Base-by-base conservation (phyloP, 2,888 invertebrate species). In the Tenthredo livida region DNA sequence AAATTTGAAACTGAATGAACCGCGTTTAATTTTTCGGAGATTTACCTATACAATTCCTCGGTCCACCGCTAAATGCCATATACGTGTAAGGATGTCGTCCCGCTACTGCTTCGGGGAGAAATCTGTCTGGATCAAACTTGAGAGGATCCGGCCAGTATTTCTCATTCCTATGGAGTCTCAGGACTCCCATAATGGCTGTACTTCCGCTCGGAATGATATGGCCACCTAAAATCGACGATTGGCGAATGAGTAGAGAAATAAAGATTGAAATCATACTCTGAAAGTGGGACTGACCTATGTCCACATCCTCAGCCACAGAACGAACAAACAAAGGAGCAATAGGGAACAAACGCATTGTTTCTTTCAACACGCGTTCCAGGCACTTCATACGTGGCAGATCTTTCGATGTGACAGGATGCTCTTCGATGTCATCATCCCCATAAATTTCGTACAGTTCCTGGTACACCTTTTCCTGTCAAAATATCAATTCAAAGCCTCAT, bases 341-440 rank as follows among this genome's bases (percentile, higher is more conserved):
- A 0, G 95, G 95, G 88, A 95, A 95, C 7, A 95, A 87, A 58
- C 95, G 92, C 92, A 95, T 93, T 0, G 95, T 94, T 90, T 95
- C 95, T 88, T 95, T 95, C 25, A 95, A 93, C 0, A 95, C 95
- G 87, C 94, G 92, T 88, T 95, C 95, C 84, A 95, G 88, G 88
- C 94, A 95, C 67, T 94, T 94, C 94, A 95, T 94, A 86, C 94
- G 94, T 78, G 92, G 90, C 70, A 95, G 88, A 89, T 95, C 95
- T 47, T 94, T 94, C 86, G 94, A 93, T 15, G 91, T 94, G 0
- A 95, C 92, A 7, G 88, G 86, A 5, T 33, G 70, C 82, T 94
- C 91, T 29, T 91, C 90, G 0, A 94, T 94, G 72, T 93, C 92
- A 0, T 82, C 85, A 3, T 75, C 70, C 0, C 94, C 94, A 72